Evolutionary conservation across 2,797 vertebrate genomes (phyloP), one percentile per base, ranked within the genome.

Genomic region (Centropyge bicolor): DNA sequence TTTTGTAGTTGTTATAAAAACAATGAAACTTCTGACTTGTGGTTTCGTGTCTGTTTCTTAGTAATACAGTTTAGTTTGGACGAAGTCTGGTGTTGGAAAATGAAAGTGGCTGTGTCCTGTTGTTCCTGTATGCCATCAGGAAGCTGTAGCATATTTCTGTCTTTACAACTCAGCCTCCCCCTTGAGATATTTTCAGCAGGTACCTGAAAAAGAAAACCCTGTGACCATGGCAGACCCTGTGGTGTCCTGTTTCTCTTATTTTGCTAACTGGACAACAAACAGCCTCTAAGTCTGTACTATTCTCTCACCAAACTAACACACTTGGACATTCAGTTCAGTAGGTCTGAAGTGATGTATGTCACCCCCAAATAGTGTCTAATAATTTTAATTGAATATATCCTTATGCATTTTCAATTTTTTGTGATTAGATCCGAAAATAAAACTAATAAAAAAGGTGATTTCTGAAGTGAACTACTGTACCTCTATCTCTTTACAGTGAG

Each of bases 101-200:
- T 72, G 71, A 86, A 78, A 77, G 70, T 70, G 46, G 80, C 69
- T 43, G 65, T n/a, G 78, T 77, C 82, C 83, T 81, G 87, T 89
- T 92, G 84, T 85, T 89, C 79, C 70, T 54, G 84, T 84, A 72
- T 81, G 80, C 80, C 64, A 61, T 87, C 81, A 65, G 76, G 85
- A 76, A 77, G 66, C 79, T 59, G 63, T 74, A 59, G 72, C 81
- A 92, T 93, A 93, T 93, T 94, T 94, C 76, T 88, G 84, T 89
- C 92, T 91, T 93, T 91, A 91, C 90, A 90, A 76, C 88, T 87
- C 70, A 41, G 89, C 86, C 84, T 82, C 56, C 81, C 86, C 80
- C 91, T 80, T 24, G 52, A 90, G 93, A 94, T 95, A 95, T 95
- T 95, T 95, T 90, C 86, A 95, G 92, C 87, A 89, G 82, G 88